phyloP scores from a whole-genome alignment of 2,797 vertebrate species.

The Neomorphus geoffroyi region DNA sequence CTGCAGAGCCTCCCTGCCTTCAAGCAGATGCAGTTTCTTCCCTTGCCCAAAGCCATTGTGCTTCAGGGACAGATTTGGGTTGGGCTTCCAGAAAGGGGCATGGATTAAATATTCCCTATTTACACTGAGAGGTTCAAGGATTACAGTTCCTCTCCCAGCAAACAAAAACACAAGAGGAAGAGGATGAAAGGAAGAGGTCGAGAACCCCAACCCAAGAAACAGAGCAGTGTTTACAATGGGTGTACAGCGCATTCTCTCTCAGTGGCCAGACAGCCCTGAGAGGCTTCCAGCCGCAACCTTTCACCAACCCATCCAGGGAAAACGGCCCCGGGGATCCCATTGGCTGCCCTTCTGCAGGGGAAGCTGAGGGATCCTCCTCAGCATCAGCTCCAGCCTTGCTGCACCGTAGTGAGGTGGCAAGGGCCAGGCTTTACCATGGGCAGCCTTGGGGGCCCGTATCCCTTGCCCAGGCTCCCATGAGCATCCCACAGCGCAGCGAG shows the following conservation, averaged over 20 bases:
- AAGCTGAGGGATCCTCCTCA: fast-evolving
- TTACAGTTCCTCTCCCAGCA: neutral
- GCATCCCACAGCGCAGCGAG: fast-evolving
- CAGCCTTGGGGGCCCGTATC: fast-evolving
- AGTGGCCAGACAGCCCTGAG: fast-evolving
- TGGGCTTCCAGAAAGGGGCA: neutral
- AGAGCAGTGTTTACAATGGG: fast-evolving
- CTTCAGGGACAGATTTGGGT: neutral
- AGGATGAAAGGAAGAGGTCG: neutral
- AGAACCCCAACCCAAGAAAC: fast-evolving
- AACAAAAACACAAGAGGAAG: neutral
- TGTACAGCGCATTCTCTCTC: neutral
- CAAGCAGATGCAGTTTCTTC: too few species aligned
- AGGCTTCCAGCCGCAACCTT: neutral
- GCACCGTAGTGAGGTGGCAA: fast-evolving
- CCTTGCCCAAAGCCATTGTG: fast-evolving
- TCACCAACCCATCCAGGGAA: neutral
- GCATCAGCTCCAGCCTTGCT: neutral
- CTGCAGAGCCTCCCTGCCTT: too few species aligned
- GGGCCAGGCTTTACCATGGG: fast-evolving
- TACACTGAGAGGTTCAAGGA: fast-evolving
- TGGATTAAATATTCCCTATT: neutral
- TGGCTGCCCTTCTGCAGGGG: too few species aligned
- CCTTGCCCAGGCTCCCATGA: neutral
- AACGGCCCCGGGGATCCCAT: neutral